Percentiles rank a stretch among this genome's conserved stretches.
phyloP scores from a whole-genome alignment of 2,113 vertebrate species.

The Ellobius talpinus region DNA sequence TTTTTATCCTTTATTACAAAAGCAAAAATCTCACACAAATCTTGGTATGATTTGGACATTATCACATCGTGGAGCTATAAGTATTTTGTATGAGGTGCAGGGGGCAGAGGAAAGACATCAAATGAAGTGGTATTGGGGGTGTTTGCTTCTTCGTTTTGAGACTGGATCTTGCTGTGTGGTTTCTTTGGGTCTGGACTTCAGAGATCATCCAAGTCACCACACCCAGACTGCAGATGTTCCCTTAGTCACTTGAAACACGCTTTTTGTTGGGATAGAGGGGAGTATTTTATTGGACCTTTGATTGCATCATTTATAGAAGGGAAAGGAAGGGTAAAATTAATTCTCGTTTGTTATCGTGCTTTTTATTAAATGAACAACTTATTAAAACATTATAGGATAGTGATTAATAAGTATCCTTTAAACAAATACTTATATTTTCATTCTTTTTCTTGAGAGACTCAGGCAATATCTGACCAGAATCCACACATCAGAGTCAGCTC shows the following conservation, averaged over 20 bases:
- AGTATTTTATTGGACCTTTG: not conserved
- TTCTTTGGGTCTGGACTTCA: too few species aligned
- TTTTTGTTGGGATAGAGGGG: not conserved
- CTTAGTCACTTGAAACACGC: not conserved
- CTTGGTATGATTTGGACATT: slow-evolving; percentile 3
- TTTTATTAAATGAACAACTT: slow-evolving; percentile 47
- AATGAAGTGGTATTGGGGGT: not conserved
- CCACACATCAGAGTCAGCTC: not conserved
- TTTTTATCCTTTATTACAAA: slow-evolving; percentile 38
- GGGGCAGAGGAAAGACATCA: not conserved
- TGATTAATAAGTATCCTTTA: not conserved
- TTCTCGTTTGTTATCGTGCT: not conserved
- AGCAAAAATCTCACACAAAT: not conserved
- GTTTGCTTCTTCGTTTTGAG: not conserved
- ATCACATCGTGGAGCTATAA: not conserved
- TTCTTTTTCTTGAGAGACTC: slow-evolving; percentile 55
- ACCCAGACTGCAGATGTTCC: not conserved
- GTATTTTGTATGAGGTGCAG: slow-evolving; percentile 36
- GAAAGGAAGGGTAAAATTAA: slow-evolving; percentile 19
- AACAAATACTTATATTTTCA: not conserved
- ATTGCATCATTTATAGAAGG: slow-evolving; percentile 48
- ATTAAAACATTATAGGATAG: slow-evolving; percentile 28
- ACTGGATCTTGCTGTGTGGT: not conserved
- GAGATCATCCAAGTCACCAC: not conserved
- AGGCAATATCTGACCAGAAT: not conserved